These are phyloP conservation scores for Synanthedon formicaeformis DNA, from an alignment of 2,888 invertebrate species.

Conservation along the genomic window DNA sequence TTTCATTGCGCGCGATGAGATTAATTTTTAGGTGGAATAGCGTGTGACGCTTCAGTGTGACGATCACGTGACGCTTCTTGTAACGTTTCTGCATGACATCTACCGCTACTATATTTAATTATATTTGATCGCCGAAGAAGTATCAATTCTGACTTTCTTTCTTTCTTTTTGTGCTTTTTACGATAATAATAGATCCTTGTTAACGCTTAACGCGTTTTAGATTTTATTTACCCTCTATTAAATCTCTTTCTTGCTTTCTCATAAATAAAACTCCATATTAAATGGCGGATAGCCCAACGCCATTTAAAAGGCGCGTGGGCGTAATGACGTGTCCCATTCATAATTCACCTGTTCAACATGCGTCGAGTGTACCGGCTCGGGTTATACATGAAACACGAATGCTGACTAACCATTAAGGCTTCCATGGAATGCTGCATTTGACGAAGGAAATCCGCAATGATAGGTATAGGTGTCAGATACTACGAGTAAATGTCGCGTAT, in stretches of 20 bases:
- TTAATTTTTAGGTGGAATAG: too few species aligned
- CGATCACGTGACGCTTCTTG: too few species aligned
- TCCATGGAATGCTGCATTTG: slow-evolving; percentile 56
- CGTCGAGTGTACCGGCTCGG: slow-evolving; percentile 19
- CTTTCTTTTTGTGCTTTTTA: too few species aligned
- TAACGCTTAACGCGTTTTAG: too few species aligned
- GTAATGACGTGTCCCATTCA: slow-evolving; percentile 50
- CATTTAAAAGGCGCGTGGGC: slow-evolving; percentile 7
- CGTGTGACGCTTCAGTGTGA: too few species aligned
- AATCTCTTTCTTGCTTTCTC: neutral
- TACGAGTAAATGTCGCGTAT: slow-evolving; percentile 21
- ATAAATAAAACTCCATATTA: neutral
- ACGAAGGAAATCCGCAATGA: slow-evolving; percentile 64
- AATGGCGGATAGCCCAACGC: neutral
- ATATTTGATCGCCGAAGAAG: too few species aligned
- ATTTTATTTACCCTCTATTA: too few species aligned
- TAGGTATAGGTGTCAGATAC: slow-evolving; percentile 27
- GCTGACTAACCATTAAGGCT: slow-evolving; percentile 48
- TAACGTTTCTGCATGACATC: too few species aligned
- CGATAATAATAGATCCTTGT: too few species aligned
- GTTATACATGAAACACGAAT: slow-evolving; percentile 34
- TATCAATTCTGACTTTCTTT: too few species aligned
- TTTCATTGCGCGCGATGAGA: too few species aligned
- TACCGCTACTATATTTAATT: too few species aligned
- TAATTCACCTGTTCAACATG: slow-evolving; percentile 47